These are phyloP conservation scores for Gymnoscopelus braueri DNA, from an alignment of 2,797 vertebrate species.

Conservation along the genomic window DNA sequence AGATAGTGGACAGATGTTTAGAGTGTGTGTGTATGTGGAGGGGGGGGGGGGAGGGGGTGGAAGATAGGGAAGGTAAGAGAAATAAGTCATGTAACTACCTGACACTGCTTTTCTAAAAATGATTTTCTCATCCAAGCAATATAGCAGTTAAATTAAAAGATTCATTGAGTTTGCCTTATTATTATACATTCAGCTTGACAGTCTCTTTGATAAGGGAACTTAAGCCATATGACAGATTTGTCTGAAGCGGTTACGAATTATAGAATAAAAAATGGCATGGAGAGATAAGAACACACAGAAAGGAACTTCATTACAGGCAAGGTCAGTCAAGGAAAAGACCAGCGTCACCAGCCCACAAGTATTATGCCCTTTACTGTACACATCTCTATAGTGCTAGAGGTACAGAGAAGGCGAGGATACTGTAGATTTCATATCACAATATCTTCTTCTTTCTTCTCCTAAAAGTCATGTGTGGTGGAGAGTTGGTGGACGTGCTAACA, in stretches of 20 bases:
- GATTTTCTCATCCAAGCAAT: slow-evolving; percentile 19
- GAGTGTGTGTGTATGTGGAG: background rate
- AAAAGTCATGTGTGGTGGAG: background rate
- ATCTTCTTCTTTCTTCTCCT: background rate
- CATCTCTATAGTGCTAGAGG: background rate
- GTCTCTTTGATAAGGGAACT: background rate
- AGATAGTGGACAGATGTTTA: slow-evolving; percentile 3
- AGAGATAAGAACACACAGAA: too few relatives aligned
- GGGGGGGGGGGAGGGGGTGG: background rate
- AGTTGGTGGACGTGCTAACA: slow-evolving; percentile 11
- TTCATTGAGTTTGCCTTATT: background rate
- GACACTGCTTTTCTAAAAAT: slow-evolving; percentile 41
- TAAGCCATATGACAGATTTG: background rate
- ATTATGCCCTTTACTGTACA: background rate
- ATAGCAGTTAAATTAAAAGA: background rate
- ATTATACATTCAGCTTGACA: background rate
- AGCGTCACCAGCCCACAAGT: too few relatives aligned
- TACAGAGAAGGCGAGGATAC: background rate
- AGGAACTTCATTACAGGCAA: too few relatives aligned
- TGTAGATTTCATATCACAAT: background rate
- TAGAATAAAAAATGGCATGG: too few relatives aligned
- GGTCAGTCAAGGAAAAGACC: too few relatives aligned
- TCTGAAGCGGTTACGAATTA: background rate
- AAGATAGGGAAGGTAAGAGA: slow-evolving; percentile 22
- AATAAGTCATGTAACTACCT: slow-evolving; percentile 36